Evolutionary conservation across 2,888 invertebrate genomes (phyloP).

Genomic region (Caenorhabditis virilis): DNA sequence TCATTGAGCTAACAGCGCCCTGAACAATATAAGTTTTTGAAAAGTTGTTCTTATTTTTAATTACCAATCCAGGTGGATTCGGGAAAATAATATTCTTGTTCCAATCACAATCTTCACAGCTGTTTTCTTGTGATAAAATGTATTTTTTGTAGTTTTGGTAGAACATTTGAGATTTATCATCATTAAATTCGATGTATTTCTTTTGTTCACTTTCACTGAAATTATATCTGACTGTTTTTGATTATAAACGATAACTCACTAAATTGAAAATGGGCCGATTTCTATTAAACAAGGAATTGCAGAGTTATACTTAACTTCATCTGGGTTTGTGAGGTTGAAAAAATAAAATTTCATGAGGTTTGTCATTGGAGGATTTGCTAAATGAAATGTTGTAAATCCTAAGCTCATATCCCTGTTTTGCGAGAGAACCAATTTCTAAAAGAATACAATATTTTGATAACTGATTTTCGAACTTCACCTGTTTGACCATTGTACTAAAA

Average conservation of each 20-base stretch:
- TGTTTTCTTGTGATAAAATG: constrained; percentile 29
- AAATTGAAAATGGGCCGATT: constrained; percentile 52
- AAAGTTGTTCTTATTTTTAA: too few relatives aligned
- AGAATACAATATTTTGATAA: not conserved
- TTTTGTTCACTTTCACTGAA: constrained; percentile 60
- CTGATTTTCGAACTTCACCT: constrained; percentile 4
- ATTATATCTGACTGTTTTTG: constrained; percentile 4
- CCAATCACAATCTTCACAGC: constrained; percentile 54
- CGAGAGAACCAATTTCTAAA: constrained; percentile 32
- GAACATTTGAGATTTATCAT: constrained; percentile 48
- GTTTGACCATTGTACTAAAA: constrained; percentile 17
- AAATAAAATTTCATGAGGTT: constrained; percentile 56
- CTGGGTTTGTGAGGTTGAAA: constrained; percentile 60
- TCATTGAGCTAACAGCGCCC: constrained; percentile 56
- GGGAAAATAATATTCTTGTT: constrained; percentile 49
- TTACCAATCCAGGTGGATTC: constrained; percentile 55
- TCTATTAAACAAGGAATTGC: constrained; percentile 50
- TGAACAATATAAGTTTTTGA: constrained; percentile 14
- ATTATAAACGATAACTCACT: constrained; percentile 29
- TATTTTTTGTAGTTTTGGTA: constrained; percentile 63
- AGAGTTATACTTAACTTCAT: constrained; percentile 52
- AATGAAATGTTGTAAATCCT: constrained; percentile 37
- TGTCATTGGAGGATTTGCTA: constrained; percentile 38
- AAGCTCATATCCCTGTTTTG: constrained; percentile 33
- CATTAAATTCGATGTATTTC: constrained; percentile 49